Evolutionary conservation across 2,113 vertebrate species (phyloP), one percentile per base, ranked within the genome.

Genomic region (Felis chaus): DNA sequence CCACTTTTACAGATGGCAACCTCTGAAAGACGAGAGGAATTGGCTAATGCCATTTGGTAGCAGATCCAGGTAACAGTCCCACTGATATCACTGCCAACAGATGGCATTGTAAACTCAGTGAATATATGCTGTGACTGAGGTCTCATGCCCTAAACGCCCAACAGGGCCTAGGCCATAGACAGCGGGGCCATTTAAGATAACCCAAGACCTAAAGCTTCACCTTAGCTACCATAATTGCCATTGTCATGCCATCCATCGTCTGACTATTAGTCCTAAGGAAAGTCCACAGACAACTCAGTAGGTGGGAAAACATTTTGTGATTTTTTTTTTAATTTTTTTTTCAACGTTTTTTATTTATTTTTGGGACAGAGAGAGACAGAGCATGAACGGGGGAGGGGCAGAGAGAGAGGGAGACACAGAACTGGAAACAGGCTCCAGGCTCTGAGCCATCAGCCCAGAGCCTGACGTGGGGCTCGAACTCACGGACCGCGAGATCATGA

Each of bases 311-410:
- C 2, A 5, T 21, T 89, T 55, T 61, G 73, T 88, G 48, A 50
- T 1, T 36, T 71, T 90, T 93, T 93, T 71, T 90, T 93, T 61
- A 96, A 53, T 65, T 71, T 90, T 93, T 66, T 71, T 90, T 93
- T 66, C 36, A 36, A 36, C 36, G 36, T 36, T 36, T 36, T 36
- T 36, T 36, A 36, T 36, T 36, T 36, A 36, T 36, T 36, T 36
- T 36, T 2, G 36, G 36, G 36, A 36, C 36, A 36, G 36, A 36
- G 36, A 36, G 36, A 36, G 36, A 36, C 36, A 36, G 36, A 36
- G 36, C 36, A 36, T 36, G 36, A 36, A 36, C 36, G 36, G 36
- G 36, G 36, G 36, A 36, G 36, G 36, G 36, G 36, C 36, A 36
- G 36, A 36, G 36, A 36, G 2, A 36, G 36, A 36, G 36, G 36